A percentile compares a stretch with the other conserved stretches of the same genome.
Evolutionary conservation across 2,797 vertebrate species (phyloP).

Genomic region (Microctenopoma stevenorrisi): DNA sequence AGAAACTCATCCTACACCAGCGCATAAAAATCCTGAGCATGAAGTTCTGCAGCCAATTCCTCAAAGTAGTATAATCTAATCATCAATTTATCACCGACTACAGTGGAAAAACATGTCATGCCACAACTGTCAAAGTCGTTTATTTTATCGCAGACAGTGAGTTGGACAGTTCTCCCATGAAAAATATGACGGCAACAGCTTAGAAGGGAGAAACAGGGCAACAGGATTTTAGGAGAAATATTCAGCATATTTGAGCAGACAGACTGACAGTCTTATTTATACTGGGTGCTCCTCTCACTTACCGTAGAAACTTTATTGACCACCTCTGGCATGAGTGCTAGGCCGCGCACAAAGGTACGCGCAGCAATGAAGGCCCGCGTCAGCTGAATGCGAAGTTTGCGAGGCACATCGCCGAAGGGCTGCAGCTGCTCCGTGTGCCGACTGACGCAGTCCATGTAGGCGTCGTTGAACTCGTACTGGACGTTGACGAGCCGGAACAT

Average conservation of each 20-base stretch:
- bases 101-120: constrained; percentile 59
- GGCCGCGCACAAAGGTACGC: constrained; percentile 92
- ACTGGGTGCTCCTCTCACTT: constrained; percentile 57
- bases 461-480: constrained; percentile 93
- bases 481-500: constrained; percentile 97
- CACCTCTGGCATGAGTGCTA: constrained; percentile 89
- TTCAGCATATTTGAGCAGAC: background rate
- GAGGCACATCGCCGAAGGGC: constrained; percentile 94
- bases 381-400: constrained; percentile 94
- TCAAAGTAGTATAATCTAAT: constrained; percentile 56
- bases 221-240: background rate
- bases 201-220: constrained; percentile 1
- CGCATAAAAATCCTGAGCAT: constrained; percentile 18
- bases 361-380: constrained; percentile 91
- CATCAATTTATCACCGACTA: constrained; percentile 52
- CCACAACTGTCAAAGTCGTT: constrained; percentile 41
- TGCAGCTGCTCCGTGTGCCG: constrained; percentile 94
- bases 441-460: constrained; percentile 96
- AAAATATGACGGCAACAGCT: constrained; percentile 40
- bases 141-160: constrained; percentile 51
- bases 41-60: constrained; percentile 35
- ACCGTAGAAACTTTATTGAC: constrained; percentile 92
- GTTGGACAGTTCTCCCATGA: constrained; percentile 29
- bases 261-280: background rate
- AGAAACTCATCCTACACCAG: constrained; percentile 29